Evolutionary conservation across 2,888 invertebrate genomes (phyloP), one percentile per base, ranked within the genome.

Genomic region (Melinaea menophilus): DNA sequence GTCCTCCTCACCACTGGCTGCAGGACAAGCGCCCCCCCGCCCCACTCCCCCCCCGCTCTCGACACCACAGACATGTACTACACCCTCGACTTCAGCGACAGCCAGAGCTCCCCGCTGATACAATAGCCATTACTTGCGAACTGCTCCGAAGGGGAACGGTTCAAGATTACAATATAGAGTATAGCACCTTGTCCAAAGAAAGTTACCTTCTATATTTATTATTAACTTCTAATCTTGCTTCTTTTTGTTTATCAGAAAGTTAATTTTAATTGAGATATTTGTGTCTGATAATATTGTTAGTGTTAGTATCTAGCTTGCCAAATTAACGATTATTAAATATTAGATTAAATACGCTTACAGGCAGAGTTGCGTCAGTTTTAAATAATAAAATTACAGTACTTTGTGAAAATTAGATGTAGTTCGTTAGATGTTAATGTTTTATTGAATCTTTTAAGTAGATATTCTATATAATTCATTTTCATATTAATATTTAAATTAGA

Each of bases 61-160:
- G 93, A 94, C 80, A 93, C 94, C 74, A 92, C 94, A 35, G 95
- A 95, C 77, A 94, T 95, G 93, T 95, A 95, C 86, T 95, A 94
- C 88, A 95, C 95, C 56, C 92, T 95, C 72, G 95, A 95, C 85
- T 94, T 95, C 90, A 94, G 94, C 79, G 95, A 95, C 88, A 94
- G 94, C 75, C 94, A 94, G 82, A 94, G 93, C 79, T 94, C 94
- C 22, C 95, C 95, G 37, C 92, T 95, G 73, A 95, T 95, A 77
- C 94, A 94, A 92, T 94, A 93, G 88, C 88, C 85, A 82, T 85
- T 86, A 84, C 79, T 88, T 67, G 66, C 77, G 86, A 85, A 87
- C 88, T 87, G 85, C 82, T 82, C 89, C 80, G 85, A 88, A 13
- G 89, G 89, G 78, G 88, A 90, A 81, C 86, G 85, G 85, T 90